phyloP scores from a whole-genome alignment of 2,888 invertebrate species.

The Chymomyza fuscimana region DNA sequence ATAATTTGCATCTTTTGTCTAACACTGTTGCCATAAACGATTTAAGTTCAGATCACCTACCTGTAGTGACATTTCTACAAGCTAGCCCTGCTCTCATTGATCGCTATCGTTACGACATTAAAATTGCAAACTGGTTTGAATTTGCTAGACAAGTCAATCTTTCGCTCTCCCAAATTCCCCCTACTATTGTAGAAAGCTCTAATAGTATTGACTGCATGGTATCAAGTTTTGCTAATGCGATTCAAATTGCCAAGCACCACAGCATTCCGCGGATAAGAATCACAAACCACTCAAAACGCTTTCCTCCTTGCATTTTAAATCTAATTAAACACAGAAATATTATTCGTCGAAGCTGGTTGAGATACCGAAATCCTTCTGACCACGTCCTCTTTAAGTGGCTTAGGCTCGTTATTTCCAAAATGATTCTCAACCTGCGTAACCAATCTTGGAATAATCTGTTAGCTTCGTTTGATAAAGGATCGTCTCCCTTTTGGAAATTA shows the following conservation, averaged over 20 bases:
- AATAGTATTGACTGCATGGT: background rate
- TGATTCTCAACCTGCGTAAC: background rate
- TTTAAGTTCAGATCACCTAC: no score
- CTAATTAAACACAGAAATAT: conserved; percentile 1
- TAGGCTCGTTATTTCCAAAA: background rate
- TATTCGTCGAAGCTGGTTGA: background rate
- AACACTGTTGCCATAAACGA: no score
- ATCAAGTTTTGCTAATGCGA: background rate
- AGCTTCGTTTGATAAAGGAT: background rate
- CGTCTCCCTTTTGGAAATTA: conserved; percentile 6
- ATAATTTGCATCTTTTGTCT: background rate
- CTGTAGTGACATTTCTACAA: no score
- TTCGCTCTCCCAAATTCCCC: background rate
- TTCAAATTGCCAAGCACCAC: background rate
- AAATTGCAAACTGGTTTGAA: background rate
- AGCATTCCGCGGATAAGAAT: background rate
- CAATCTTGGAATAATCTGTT: background rate
- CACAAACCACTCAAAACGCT: background rate
- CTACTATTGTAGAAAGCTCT: background rate
- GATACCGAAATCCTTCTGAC: background rate
- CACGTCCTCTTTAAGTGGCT: background rate
- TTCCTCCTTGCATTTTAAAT: background rate
- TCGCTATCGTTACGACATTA: background rate
- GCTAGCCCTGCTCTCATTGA: background rate
- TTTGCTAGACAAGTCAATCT: background rate